Evolutionary conservation across 2,797 vertebrate species (phyloP).

Genomic region (Rhinophrynus dorsalis): DNA sequence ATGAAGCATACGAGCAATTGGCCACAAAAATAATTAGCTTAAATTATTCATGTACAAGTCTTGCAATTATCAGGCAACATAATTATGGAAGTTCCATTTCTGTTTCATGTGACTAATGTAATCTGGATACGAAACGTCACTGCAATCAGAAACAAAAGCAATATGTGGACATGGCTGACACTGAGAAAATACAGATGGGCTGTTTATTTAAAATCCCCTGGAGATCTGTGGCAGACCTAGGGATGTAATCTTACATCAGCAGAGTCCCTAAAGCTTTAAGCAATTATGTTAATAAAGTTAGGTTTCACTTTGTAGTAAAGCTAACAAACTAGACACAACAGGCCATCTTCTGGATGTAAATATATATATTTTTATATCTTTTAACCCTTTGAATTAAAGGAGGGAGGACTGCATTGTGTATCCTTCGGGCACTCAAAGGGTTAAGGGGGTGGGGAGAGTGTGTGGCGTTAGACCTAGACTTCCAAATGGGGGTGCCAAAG

Average conservation of each 20-base stretch:
- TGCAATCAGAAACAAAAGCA: conserved; percentile 45
- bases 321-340: too few relatives aligned
- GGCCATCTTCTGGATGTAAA: too few relatives aligned
- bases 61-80: conserved; percentile 9
- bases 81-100: conserved; percentile 45
- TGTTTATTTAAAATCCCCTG: conserved; percentile 55
- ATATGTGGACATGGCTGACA: conserved; percentile 39
- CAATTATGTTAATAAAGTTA: conserved; percentile 56
- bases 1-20: background rate
- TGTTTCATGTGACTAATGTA: conserved; percentile 40
- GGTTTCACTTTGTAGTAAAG: conserved; percentile 57
- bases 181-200: conserved; percentile 59
- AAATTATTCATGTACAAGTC: background rate
- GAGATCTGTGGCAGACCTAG: conserved; percentile 55
- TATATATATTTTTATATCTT: too few relatives aligned
- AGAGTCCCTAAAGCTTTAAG: conserved; percentile 55
- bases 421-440: too few relatives aligned
- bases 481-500: too few relatives aligned
- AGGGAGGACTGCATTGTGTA: too few relatives aligned
- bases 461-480: too few relatives aligned
- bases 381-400: too few relatives aligned
- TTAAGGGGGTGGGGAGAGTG: too few relatives aligned
- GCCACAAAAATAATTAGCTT: too few relatives aligned
- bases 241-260: conserved; percentile 61
- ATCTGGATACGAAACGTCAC: conserved; percentile 27